These are phyloP conservation scores for Porites cylindrica DNA, from an alignment of 92 coral and sea anemone species.

Conservation along the genomic window DNA sequence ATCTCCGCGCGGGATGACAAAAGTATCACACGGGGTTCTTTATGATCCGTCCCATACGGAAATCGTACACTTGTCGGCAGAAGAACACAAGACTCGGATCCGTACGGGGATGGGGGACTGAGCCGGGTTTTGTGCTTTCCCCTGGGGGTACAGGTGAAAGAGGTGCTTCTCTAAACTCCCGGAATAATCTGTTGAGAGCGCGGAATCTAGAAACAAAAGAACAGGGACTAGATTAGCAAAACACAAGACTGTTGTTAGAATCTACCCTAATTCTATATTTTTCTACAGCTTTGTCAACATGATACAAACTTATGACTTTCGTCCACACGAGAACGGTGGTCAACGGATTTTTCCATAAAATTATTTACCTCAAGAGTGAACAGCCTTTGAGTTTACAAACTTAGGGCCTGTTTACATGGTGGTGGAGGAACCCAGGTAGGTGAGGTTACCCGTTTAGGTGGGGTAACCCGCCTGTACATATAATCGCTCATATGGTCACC, in stretches of 20 bases:
- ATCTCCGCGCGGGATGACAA: not conserved
- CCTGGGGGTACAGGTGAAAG: slow-evolving; percentile 95
- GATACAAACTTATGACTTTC: no score
- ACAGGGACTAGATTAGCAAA: not conserved
- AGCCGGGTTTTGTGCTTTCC: slow-evolving; percentile 88
- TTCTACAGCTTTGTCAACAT: not conserved
- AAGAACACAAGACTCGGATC: slow-evolving; percentile 96
- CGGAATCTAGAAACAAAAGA: slow-evolving; percentile 72
- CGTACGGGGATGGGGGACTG: slow-evolving; percentile 85
- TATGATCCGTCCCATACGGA: slow-evolving; percentile 95
- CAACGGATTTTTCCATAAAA: no score
- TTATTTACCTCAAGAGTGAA: no score
- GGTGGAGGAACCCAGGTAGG: no score
- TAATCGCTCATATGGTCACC: no score
- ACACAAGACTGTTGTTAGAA: not conserved
- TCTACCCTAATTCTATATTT: not conserved
- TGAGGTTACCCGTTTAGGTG: no score
- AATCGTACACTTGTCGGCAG: slow-evolving; percentile 98
- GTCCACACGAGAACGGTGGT: no score
- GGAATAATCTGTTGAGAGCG: slow-evolving; percentile 89
- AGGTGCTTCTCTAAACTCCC: slow-evolving; percentile 87
- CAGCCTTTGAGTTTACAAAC: no score
- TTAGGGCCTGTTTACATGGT: no score
- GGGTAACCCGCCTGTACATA: no score
- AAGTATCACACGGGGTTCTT: slow-evolving; percentile 81